Evolutionary conservation across 2,113 vertebrate genomes (phyloP).

Genomic region (Alaudala cheleensis): DNA sequence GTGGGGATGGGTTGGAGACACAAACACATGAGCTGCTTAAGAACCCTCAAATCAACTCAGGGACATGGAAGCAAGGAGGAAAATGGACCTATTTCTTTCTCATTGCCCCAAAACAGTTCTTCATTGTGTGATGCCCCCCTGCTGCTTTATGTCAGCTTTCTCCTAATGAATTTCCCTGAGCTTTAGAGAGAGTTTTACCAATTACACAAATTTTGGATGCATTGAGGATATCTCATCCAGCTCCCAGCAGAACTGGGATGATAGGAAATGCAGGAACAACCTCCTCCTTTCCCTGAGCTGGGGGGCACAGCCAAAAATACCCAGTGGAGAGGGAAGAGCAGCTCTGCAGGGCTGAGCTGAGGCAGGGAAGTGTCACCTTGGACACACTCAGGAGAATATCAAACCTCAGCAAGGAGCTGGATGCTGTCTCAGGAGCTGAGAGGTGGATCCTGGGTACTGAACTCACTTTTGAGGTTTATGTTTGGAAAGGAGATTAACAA

Average conservation of each 20-base stretch:
- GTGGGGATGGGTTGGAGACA: background rate
- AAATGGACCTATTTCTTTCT: background rate
- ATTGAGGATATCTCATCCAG: background rate
- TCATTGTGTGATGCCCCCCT: background rate
- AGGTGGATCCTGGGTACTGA: background rate
- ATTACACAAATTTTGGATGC: background rate
- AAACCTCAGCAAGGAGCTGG: background rate
- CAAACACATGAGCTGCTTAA: background rate
- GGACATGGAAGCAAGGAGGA: background rate
- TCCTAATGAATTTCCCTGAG: background rate
- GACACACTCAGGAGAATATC: background rate
- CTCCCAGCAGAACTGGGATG: background rate
- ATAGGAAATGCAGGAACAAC: background rate
- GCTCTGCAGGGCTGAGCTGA: background rate
- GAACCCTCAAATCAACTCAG: background rate
- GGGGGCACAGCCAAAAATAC: background rate
- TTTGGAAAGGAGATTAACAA: background rate
- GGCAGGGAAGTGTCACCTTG: background rate
- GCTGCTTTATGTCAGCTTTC: slow-evolving; percentile 37
- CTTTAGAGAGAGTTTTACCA: background rate
- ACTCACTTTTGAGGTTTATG: background rate
- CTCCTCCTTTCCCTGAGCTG: background rate
- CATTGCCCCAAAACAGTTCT: background rate
- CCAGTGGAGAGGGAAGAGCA: background rate
- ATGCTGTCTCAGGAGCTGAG: background rate